phyloP scores from a whole-genome alignment of 2,888 invertebrate species.

The Eupithecia centaureata region DNA sequence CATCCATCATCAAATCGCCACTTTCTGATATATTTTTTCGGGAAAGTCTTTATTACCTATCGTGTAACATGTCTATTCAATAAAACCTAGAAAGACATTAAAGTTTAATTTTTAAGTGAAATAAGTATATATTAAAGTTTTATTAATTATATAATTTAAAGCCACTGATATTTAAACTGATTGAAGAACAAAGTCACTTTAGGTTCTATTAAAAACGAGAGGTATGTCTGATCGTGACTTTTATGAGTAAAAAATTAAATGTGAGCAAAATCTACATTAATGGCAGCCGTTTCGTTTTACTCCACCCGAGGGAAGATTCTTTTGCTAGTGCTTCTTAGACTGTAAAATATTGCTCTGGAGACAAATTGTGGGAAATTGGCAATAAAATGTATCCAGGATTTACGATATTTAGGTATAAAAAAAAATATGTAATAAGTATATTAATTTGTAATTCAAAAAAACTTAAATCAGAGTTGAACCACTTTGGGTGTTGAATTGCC shows the following conservation, averaged over 20 bases:
- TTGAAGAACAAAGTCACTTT: background rate
- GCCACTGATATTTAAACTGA: background rate
- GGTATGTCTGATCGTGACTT: background rate
- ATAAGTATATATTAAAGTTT: no score
- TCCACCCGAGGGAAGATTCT: background rate
- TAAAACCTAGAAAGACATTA: background rate
- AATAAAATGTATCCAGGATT: background rate
- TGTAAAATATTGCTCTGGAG: background rate
- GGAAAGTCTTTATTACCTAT: no score
- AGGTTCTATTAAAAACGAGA: background rate
- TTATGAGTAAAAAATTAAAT: conserved; percentile 5
- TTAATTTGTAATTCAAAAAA: conserved; percentile 11
- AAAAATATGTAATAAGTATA: no score
- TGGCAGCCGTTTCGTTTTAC: background rate
- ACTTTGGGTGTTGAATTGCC: no score
- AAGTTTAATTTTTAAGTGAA: background rate
- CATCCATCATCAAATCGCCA: no score
- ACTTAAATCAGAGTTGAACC: background rate
- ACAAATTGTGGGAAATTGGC: background rate
- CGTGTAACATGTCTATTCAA: background rate
- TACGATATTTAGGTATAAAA: background rate
- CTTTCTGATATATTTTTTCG: no score
- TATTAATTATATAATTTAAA: no score
- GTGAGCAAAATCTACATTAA: background rate
- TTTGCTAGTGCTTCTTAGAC: background rate